These are phyloP conservation scores for Pseudomyrmex sp. DNA, from an alignment of 1,140 invertebrate species.

Conservation along the genomic window DNA sequence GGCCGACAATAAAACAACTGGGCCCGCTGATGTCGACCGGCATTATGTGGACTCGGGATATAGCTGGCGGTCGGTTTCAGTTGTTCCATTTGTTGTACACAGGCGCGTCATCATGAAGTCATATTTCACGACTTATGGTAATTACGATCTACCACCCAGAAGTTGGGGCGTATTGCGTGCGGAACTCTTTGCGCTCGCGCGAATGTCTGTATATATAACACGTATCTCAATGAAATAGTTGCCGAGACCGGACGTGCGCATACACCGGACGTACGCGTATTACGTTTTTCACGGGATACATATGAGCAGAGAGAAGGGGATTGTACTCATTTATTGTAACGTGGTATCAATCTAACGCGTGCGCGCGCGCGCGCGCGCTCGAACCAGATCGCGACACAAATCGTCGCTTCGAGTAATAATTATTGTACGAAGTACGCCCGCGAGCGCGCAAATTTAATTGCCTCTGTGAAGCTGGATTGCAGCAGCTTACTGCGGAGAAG, in stretches of 20 bases:
- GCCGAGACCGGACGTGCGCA: slow-evolving; percentile 15
- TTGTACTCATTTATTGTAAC: slow-evolving; percentile 72
- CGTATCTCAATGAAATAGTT: slow-evolving; percentile 16
- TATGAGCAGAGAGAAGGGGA: slow-evolving; percentile 23
- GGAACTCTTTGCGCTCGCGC: slow-evolving; percentile 65
- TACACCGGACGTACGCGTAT: slow-evolving; percentile 71
- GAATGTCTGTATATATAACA: slow-evolving; percentile 12
- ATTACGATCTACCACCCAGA: slow-evolving; percentile 83
- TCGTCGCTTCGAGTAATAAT: slow-evolving; percentile 76
- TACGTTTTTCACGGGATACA: slow-evolving; percentile 78
- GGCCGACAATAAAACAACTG: slow-evolving; percentile 32
- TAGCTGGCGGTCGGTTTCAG: slow-evolving; percentile 35
- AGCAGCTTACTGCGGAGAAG: not conserved
- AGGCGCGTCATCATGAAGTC: slow-evolving; percentile 81
- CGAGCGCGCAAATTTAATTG: slow-evolving; percentile 45
- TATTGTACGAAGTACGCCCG: slow-evolving; percentile 58
- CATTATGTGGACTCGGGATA: slow-evolving; percentile 41
- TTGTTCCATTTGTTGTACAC: slow-evolving; percentile 80
- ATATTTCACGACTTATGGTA: slow-evolving; percentile 85
- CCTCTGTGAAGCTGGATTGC: not conserved
- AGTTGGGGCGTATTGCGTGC: slow-evolving; percentile 74
- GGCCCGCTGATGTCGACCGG: slow-evolving; percentile 37
- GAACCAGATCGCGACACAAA: slow-evolving; percentile 69
- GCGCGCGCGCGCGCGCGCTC: slow-evolving; percentile 9
- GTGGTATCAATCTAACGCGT: slow-evolving; percentile 76